Conservation (phyloP, 2,888 invertebrate species). For the Erebia epiphron region DNA sequence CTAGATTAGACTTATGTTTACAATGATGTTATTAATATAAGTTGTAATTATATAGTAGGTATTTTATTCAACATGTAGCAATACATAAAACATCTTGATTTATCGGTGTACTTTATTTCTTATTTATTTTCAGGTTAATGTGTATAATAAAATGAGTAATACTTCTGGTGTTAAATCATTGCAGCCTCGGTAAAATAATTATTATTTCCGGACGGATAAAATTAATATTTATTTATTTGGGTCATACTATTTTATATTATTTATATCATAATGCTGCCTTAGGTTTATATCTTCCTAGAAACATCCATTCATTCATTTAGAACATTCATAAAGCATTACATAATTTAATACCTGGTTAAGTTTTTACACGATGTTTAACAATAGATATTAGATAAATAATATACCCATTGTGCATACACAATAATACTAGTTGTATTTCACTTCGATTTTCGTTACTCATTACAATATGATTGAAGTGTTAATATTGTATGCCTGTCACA, state of each 20-base stretch:
- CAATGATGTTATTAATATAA: too few species aligned
- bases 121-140: constrained; percentile 1
- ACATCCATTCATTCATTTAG: too few species aligned
- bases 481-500: too few species aligned
- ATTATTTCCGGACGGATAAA: background rate
- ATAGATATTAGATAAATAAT: too few species aligned
- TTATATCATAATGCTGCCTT: background rate
- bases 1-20: background rate
- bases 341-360: too few species aligned
- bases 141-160: background rate
- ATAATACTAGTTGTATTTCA: too few species aligned
- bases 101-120: background rate
- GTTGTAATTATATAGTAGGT: too few species aligned
- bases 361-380: too few species aligned
- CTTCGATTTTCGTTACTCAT: too few species aligned
- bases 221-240: background rate
- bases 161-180: background rate
- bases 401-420: too few species aligned
- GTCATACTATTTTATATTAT: background rate
- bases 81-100: constrained; percentile 7
- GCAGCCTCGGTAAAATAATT: background rate
- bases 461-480: too few species aligned
- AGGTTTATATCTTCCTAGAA: background rate
- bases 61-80: background rate
- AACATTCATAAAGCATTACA: too few species aligned